A percentile compares a stretch with the other conserved stretches of the same genome.
Evolutionary conservation across 2,888 invertebrate species (phyloP).

Genomic region (Timema podura): DNA sequence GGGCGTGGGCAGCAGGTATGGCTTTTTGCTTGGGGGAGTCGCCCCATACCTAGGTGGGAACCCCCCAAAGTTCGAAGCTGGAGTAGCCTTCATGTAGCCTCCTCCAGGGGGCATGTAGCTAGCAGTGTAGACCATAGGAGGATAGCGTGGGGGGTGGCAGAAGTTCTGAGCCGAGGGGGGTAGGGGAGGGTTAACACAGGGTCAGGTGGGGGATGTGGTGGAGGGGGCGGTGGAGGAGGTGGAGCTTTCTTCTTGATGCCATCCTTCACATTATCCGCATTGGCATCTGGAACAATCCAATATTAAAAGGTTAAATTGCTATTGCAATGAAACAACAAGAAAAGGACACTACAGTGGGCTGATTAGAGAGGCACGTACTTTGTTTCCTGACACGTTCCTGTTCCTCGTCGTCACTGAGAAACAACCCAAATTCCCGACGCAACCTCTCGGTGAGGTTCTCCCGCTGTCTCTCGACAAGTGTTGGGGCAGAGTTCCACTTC

Average conservation of each 20-base stretch:
- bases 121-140: conserved; percentile 3
- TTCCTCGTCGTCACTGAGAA: conserved; percentile 65
- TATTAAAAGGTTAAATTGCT: neutral
- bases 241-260: conserved; percentile 24
- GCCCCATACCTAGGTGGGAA: too few relatives aligned
- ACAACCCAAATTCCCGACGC: conserved; percentile 74
- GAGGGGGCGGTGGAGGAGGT: conserved; percentile 23
- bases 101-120: neutral
- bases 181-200: neutral
- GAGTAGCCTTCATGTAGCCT: neutral
- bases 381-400: conserved; percentile 49
- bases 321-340: neutral
- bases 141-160: neutral
- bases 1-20: conserved; percentile 19
- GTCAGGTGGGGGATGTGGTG: conserved; percentile 23
- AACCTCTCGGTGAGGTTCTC: conserved; percentile 84
- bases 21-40: neutral
- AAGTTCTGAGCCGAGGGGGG: neutral
- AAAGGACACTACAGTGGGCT: neutral
- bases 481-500: conserved; percentile 74
- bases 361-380: conserved; percentile 29
- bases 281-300: neutral
- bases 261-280: conserved; percentile 11
- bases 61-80: neutral
- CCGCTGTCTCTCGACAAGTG: conserved; percentile 78